phyloP scores from a whole-genome alignment of 2,888 invertebrate species.

The Pinctada fucata region DNA sequence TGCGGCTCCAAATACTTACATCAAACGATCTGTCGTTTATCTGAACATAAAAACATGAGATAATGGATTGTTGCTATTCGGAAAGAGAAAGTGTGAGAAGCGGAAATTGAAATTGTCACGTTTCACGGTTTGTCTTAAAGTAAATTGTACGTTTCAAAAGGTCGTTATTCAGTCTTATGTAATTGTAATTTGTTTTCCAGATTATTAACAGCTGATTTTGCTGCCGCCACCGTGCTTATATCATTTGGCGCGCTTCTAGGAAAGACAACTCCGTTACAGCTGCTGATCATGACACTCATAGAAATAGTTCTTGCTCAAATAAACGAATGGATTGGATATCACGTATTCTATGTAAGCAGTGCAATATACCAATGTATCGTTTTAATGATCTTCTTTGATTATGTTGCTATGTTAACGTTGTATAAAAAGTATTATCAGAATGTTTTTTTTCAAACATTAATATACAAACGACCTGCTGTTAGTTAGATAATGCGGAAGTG shows the following conservation, averaged over 20 bases:
- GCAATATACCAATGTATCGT: neutral
- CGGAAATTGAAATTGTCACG: no score
- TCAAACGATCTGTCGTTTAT: no score
- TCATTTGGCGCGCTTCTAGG: conserved; percentile 79
- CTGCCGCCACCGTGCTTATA: conserved; percentile 77
- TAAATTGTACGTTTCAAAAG: neutral
- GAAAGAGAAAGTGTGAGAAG: no score
- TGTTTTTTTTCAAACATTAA: no score
- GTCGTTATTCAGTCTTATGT: neutral
- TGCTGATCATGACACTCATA: conserved; percentile 77
- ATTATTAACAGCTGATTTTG: conserved; percentile 77
- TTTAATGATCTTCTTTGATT: neutral
- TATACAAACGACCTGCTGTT: no score
- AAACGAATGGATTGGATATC: conserved; percentile 77
- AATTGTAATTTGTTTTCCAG: conserved; percentile 58
- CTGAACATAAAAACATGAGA: no score
- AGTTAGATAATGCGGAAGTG: no score
- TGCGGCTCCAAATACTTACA: no score
- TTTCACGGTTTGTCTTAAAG: neutral
- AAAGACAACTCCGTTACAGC: conserved; percentile 77
- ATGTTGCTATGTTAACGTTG: neutral
- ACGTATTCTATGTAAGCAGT: conserved; percentile 61
- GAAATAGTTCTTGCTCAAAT: conserved; percentile 76
- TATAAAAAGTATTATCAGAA: neutral
- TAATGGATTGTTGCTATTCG: no score